phyloP scores from a whole-genome alignment of 2,113 vertebrate genomes.

The Alethe castanea region DNA sequence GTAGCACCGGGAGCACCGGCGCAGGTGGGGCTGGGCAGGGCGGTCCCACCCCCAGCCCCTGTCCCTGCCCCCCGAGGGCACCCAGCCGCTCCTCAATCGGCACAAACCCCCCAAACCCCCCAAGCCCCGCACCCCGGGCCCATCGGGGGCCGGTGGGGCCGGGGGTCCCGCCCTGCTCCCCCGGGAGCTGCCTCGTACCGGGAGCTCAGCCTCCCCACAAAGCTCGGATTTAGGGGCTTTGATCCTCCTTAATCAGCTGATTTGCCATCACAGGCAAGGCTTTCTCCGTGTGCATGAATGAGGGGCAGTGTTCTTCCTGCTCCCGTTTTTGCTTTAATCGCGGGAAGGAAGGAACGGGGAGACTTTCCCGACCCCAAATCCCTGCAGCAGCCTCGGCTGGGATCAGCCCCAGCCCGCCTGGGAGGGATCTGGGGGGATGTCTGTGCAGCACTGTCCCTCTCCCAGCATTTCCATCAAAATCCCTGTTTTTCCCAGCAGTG shows the following conservation, averaged over 20 bases:
- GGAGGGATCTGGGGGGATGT: not conserved
- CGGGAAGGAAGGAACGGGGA: not conserved
- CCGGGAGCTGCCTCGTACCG: not conserved
- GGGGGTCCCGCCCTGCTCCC: not conserved
- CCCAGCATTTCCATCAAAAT: not conserved
- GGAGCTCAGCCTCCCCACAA: not conserved
- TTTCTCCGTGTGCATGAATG: not conserved
- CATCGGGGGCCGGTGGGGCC: not conserved
- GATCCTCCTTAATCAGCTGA: conserved; percentile 31
- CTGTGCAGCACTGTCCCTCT: rapidly evolving
- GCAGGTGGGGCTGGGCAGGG: not conserved
- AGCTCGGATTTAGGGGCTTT: not conserved
- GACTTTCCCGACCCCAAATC: not conserved
- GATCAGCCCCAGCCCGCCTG: not conserved
- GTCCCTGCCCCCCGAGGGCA: not conserved
- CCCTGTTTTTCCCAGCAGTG: not conserved
- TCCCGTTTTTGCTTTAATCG: not conserved
- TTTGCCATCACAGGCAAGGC: conserved; percentile 2
- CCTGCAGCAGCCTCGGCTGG: not conserved
- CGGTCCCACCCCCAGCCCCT: not conserved
- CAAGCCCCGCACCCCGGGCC: not conserved
- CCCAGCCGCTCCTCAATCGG: not conserved
- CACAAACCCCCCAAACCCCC: not conserved
- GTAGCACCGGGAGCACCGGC: not conserved
- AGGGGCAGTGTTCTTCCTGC: not conserved